Base-by-base conservation (phyloP, 2,113 vertebrate genomes). In the Elephas maximus region DNA sequence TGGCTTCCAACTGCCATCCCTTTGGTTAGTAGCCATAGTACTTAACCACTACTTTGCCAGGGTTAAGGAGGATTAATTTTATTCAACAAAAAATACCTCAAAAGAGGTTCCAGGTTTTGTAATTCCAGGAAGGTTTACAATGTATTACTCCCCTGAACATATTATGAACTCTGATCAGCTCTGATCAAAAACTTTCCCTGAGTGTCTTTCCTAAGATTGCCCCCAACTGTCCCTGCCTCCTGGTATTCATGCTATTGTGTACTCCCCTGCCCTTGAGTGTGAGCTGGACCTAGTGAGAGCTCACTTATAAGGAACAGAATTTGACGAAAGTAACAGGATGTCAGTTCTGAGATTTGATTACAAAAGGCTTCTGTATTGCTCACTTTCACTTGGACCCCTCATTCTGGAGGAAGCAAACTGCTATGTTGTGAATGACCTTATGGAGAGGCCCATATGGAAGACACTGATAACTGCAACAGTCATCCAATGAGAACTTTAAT, bases 121-220 rank as follows among this genome's bases (percentile, higher is more conserved):
- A 81, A 77, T 23, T 20, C 1, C 2, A 41, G 8, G 44, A 71
- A 82, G 26, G 41, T 4, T 18, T 86, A 26, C 2, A 83, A 83
- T 79, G 8, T 2, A 74, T 83, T 57, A 65, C 44, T 3, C 1
- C 82, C 17, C 48, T 83, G 18, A 6, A 86, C 48, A 81, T 8
- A 76, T 74, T 67, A 48, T 67, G 26, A 67, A 67, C 30, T 67
- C 73, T 74, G 65, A 78, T 73, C 30, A 86, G 82, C 9, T 65
- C 15, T 67, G 5, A 12, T 48, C 78, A 91, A 60, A 67, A 30
- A 67, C 30, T 67, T 57, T 4, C 30, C 9, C 17, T 8, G 0
- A 86, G 2, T n/a, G 9, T 77, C 21, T 92, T 86, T 77, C 21
- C 74, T 90, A 90, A 87, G 9, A 90, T 37, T 62, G 77, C 18